Evolutionary conservation across 2,797 vertebrate genomes (phyloP).

Genomic region (Melanotaenia maccullochi): DNA sequence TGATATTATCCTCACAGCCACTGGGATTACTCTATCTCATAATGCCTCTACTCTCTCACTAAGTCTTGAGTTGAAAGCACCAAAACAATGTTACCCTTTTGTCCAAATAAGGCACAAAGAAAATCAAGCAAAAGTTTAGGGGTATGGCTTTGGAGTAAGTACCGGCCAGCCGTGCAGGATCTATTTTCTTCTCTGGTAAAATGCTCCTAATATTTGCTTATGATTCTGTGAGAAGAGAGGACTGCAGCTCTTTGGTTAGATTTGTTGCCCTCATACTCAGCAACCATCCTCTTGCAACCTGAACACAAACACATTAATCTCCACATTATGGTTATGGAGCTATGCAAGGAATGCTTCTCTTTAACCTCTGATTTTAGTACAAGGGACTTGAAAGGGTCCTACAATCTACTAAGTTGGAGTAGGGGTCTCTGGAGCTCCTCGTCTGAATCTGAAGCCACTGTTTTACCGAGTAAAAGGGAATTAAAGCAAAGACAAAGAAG

Average conservation of each 20-base stretch:
- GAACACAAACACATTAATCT: constrained; percentile 75
- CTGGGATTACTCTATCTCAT: constrained; percentile 53
- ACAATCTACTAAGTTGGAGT: constrained; percentile 53
- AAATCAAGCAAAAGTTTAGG: constrained; percentile 39
- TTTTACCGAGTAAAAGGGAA: constrained; percentile 49
- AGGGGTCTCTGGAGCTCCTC: constrained; percentile 12
- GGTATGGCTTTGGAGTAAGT: constrained; percentile 31
- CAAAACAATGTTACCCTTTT: constrained; percentile 55
- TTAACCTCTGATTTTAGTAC: constrained; percentile 58
- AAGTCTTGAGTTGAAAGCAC: constrained; percentile 51
- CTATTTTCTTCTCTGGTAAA: constrained; percentile 63
- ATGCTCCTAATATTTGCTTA: constrained; percentile 41
- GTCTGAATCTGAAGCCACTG: constrained; percentile 24
- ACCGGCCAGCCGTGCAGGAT: constrained; percentile 20
- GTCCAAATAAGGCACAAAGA: constrained; percentile 38
- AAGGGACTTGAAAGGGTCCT: constrained; percentile 60
- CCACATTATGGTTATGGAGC: constrained; percentile 59
- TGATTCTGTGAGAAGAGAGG: constrained; percentile 44
- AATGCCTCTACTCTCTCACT: constrained; percentile 51
- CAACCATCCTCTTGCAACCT: constrained; percentile 48
- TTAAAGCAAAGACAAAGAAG: constrained; percentile 60
- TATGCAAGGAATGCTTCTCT: constrained; percentile 72
- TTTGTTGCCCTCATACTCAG: constrained; percentile 22
- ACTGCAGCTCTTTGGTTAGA: constrained; percentile 47
- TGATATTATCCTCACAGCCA: constrained; percentile 69